These are phyloP conservation scores for Anabacerthia variegaticeps DNA, from an alignment of 2,797 vertebrate genomes.

Conservation along the genomic window DNA sequence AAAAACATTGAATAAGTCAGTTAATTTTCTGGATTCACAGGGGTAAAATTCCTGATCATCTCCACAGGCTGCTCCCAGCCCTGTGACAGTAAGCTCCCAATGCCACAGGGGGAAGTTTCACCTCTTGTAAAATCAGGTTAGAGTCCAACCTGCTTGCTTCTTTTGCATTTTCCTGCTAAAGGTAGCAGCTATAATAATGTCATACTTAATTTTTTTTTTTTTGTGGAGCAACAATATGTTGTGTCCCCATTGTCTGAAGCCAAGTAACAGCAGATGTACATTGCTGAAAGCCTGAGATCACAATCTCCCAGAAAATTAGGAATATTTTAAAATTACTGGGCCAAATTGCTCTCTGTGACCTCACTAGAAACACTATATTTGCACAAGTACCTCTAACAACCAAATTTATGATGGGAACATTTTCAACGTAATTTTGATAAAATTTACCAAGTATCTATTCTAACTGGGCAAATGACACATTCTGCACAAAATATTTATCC, in stretches of 20 bases:
- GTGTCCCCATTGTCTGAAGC: neutral
- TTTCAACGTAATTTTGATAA: neutral
- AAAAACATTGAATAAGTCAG: neutral
- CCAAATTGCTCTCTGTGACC: neutral
- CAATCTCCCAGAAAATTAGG: neutral
- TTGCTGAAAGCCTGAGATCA: neutral
- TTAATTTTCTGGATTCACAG: neutral
- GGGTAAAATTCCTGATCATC: neutral
- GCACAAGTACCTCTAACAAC: neutral
- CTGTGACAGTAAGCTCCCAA: neutral
- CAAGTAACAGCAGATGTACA: neutral
- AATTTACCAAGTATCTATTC: neutral
- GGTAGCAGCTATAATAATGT: neutral
- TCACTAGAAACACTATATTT: neutral
- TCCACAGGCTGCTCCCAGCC: neutral
- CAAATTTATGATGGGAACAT: neutral
- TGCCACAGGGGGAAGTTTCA: neutral
- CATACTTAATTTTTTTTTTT: neutral
- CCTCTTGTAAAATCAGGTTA: neutral
- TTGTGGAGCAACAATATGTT: neutral
- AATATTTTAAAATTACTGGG: neutral
- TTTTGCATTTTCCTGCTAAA: neutral
- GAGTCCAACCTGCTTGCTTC: neutral
- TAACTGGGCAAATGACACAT: neutral
- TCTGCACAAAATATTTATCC: neutral